Base-by-base conservation (phyloP, 2,797 vertebrate genomes). In the Nyctalus aviator region DNA sequence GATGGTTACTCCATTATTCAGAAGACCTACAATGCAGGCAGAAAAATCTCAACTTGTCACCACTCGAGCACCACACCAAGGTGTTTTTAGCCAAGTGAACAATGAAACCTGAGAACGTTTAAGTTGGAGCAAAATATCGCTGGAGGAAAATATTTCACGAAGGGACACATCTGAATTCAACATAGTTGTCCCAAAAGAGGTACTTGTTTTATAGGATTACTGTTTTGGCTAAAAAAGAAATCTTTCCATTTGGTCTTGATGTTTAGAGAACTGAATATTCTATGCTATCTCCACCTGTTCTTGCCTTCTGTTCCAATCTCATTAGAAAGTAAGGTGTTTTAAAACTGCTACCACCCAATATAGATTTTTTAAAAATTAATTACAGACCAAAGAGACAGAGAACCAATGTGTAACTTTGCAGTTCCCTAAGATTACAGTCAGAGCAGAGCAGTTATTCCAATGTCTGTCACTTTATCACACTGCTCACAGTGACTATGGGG, bases 321-420 rank as follows among this genome's bases (percentile, higher is more conserved):
- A 66, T 41, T 82, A 83, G 68, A 95, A 91, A 66, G 75, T 20
- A 90, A 90, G 81, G 57, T 88, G 75, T 93, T 92, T 94, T 95
- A 64, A 93, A 87, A 90, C n/a, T 41, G 23, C 79, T 79, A 35
- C 27, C 37, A 76, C 46, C 44, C 57, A 75, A 55, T 72, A 53
- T 15, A 82, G 11, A 41, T 66, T 93, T 93, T 76, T 78, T n/a
- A 44, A 44, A 44, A 50, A 72, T 78, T 66, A 85, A 55, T 76
- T 71, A 85, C 20, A 89, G 44, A 55, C n/a, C 66, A 62, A 83
- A 93, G 57, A 46, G 46, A 64, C 21, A 77, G 48, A 44, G 37
- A 8, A 20, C 48, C 15, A 25, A 27, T 3, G 6, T 23, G n/a
- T 12, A 57, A 17, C 18, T 78, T 21, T 48, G 46, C 5, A 8